Percentiles rank a stretch among this genome's conserved stretches.
Conservation (phyloP, 2,797 vertebrate species). For the Hyperoplus lanceolatus region DNA sequence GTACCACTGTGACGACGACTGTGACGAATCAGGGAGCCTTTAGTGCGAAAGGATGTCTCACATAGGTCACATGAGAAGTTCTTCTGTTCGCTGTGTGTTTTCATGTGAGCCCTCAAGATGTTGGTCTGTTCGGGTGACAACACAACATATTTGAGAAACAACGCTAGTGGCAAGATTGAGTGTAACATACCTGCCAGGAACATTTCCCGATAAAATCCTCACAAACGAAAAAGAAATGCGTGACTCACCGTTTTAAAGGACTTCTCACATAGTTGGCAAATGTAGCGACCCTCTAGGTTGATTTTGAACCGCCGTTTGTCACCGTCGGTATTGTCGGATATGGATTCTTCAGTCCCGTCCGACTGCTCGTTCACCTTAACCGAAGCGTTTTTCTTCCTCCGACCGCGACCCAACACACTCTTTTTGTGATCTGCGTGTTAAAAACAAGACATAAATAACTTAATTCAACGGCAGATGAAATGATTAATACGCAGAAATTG, state of each 20-base stretch:
- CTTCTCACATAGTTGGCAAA: slow-evolving; percentile 94
- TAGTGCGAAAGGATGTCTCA: slow-evolving; percentile 93
- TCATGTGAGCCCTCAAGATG: slow-evolving; percentile 97
- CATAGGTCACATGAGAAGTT: slow-evolving; percentile 96
- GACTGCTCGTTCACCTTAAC: slow-evolving; percentile 61
- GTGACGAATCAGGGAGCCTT: slow-evolving; percentile 97
- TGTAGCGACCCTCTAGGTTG: slow-evolving; percentile 91
- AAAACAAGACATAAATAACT: neutral
- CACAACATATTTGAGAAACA: neutral
- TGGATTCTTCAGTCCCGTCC: slow-evolving; percentile 53
- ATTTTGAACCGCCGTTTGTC: slow-evolving; percentile 85
- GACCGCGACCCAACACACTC: slow-evolving; percentile 58
- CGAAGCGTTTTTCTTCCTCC: slow-evolving; percentile 70
- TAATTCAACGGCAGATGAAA: neutral
- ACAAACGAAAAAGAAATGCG: neutral
- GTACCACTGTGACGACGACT: slow-evolving; percentile 97
- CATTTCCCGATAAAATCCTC: neutral
- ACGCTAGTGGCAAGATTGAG: neutral
- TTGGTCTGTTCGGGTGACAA: slow-evolving; percentile 85
- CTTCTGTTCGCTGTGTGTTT: slow-evolving; percentile 96
- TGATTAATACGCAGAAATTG: neutral
- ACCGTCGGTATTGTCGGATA: slow-evolving; percentile 72
- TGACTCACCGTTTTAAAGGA: slow-evolving; percentile 95
- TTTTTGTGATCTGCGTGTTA: slow-evolving; percentile 62
- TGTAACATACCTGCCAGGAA: neutral